Conservation (phyloP, 2,113 vertebrate species). For the Epinephelus cyanopodus region DNA sequence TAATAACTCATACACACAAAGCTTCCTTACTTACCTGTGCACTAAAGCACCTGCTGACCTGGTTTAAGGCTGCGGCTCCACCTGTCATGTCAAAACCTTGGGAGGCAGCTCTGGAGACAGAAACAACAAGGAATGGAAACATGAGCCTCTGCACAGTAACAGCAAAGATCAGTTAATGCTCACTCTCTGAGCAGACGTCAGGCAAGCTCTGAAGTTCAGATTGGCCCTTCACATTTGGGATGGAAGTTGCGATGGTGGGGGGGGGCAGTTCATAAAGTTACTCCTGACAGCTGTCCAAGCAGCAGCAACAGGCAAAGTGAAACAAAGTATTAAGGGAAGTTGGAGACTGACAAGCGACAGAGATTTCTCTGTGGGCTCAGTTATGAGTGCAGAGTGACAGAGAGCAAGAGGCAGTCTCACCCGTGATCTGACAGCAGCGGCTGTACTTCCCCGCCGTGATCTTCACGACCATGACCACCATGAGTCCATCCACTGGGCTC, state of each 20-base stretch:
- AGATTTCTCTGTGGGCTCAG: slow-evolving; percentile 14
- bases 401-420: slow-evolving; percentile 43
- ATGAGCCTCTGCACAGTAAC: slow-evolving; percentile 18
- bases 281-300: slow-evolving; percentile 33
- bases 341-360: slow-evolving; percentile 16
- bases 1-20: background rate
- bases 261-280: slow-evolving; percentile 28
- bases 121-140: slow-evolving; percentile 47
- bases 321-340: slow-evolving; percentile 14
- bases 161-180: slow-evolving; percentile 24
- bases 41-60: background rate
- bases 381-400: slow-evolving; percentile 14
- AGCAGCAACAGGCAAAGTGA: slow-evolving; percentile 20
- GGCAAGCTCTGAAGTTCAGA: slow-evolving; percentile 33
- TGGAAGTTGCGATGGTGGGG: background rate
- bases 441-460: slow-evolving; percentile 13
- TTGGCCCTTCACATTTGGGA: background rate
- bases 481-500: background rate
- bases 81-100: slow-evolving; percentile 4
- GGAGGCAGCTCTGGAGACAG: slow-evolving; percentile 46
- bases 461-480: background rate
- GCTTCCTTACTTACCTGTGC: slow-evolving; percentile 39
- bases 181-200: slow-evolving; percentile 14
- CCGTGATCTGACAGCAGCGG: background rate
- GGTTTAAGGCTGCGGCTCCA: slow-evolving; percentile 13